Evolutionary conservation across 2,797 vertebrate genomes (phyloP), one percentile per base, ranked within the genome.

Genomic region (Phylloscopus collybita): DNA sequence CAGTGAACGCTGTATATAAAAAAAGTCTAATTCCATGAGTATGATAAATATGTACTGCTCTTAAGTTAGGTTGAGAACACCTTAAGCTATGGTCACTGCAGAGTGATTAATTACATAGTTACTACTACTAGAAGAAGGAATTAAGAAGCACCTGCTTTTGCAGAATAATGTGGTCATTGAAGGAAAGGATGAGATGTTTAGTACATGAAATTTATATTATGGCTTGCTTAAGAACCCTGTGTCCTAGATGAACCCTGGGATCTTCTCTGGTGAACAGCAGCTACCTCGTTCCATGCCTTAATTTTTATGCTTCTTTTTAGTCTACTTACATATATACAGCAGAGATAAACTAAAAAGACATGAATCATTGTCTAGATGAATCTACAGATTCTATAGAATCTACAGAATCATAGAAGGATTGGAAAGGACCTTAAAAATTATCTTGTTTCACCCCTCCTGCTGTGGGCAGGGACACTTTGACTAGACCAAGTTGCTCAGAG

Each of bases 301-400:
- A 7, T 62, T 2, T 0, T 45, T 76, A 29, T 11, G 8, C 4
- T 85, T 1, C 17, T 5, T 51, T n/a, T 67, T 67, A 50, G 12
- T n/a, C 23, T 64, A 9, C 20, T 83, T 79, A 14, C 1, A 1
- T 59, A 18, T 15, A 5, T 29, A 15, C 0, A 19, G 21, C 16
- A 26, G 30, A 60, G 47, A 49, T 29, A 45, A 83, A 69, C 23
- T 56, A 51, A 75, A 34, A 76, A 74, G 3, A 16, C 23, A 9
- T 10, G 11, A 44, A 17, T 47, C 18, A 20, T 34, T 27, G 21
- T 53, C 4, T 13, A 45, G 30, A 40, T 30, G 1, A 30, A 10
- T 69, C n/a, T n/a, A 6, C 6, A 36, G 32, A 27, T 59, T 36
- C 22, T 22, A 1, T 2, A 60, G 14, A 16, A 23, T 53, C 29